phyloP scores from a whole-genome alignment of 2,888 invertebrate species.

The Glyphotaelius pellucidus region DNA sequence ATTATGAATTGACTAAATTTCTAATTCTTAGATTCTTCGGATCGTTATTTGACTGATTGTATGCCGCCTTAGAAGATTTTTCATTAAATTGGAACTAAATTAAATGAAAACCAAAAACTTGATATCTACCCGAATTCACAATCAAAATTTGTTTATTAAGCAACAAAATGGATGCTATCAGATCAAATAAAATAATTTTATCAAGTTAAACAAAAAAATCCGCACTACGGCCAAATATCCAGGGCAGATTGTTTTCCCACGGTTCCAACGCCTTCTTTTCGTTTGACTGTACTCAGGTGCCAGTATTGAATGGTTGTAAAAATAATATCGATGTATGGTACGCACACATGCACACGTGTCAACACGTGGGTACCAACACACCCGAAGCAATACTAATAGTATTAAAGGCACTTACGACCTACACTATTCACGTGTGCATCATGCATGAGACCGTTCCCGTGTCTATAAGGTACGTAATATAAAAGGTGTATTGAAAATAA shows the following conservation, averaged over 20 bases:
- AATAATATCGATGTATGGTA: conserved; percentile 17
- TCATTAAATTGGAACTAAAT: no score
- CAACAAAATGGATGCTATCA: background rate
- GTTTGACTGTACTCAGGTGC: conserved; percentile 21
- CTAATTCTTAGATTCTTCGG: no score
- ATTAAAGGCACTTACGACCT: background rate
- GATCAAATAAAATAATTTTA: background rate
- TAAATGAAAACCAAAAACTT: no score
- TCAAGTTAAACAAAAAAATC: background rate
- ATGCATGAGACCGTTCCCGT: background rate
- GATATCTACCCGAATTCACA: no score
- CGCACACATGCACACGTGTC: background rate
- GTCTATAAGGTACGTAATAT: background rate
- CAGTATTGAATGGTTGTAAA: conserved; percentile 32
- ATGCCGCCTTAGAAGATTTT: no score
- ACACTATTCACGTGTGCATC: background rate
- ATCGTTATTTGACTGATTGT: no score
- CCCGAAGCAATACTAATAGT: background rate
- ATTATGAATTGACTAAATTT: no score
- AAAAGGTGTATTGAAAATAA: no score
- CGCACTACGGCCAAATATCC: background rate
- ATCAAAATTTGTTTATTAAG: background rate
- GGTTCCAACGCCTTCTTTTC: conserved; percentile 8
- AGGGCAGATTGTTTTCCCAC: background rate
- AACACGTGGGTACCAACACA: conserved; percentile 4